Evolutionary conservation across 2,888 invertebrate genomes (phyloP).

Genomic region (Polylopha cassiicola): DNA sequence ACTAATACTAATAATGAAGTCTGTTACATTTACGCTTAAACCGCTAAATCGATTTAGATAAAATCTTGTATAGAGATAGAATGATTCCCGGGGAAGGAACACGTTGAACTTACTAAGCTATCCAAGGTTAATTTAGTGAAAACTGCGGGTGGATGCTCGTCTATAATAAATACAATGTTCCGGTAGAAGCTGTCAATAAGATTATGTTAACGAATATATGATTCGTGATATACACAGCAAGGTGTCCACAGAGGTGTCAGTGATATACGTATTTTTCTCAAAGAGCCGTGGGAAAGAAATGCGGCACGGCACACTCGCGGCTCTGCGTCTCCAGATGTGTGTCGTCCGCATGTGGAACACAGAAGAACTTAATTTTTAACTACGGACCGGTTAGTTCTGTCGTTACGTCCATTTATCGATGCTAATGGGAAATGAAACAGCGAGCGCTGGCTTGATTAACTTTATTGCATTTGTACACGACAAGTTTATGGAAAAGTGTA

Average conservation of each 20-base stretch:
- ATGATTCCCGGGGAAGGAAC: too few species aligned
- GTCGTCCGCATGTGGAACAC: slow-evolving; percentile 48
- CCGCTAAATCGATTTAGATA: too few species aligned
- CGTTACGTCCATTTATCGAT: slow-evolving; percentile 47
- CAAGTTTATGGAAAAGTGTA: slow-evolving; percentile 37
- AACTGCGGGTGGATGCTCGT: too few species aligned
- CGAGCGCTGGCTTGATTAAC: slow-evolving; percentile 31
- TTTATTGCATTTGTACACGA: slow-evolving; percentile 47
- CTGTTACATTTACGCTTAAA: too few species aligned
- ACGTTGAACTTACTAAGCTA: too few species aligned
- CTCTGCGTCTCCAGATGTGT: slow-evolving; percentile 36
- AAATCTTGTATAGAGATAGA: too few species aligned
- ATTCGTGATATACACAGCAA: too few species aligned
- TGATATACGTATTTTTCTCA: slow-evolving; percentile 43
- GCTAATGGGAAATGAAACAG: slow-evolving; percentile 36
- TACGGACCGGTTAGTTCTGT: slow-evolving; percentile 45
- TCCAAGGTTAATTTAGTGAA: too few species aligned
- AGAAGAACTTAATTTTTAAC: slow-evolving; percentile 56
- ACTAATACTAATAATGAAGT: too few species aligned
- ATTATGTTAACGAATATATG: too few species aligned
- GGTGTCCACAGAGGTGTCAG: not conserved
- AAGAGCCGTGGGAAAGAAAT: slow-evolving; percentile 65
- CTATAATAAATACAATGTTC: too few species aligned
- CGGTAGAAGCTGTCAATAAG: too few species aligned
- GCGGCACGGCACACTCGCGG: slow-evolving; percentile 34